Base-by-base conservation (phyloP, 1,140 invertebrate species). In the Camponotus pennsylvanicus region DNA sequence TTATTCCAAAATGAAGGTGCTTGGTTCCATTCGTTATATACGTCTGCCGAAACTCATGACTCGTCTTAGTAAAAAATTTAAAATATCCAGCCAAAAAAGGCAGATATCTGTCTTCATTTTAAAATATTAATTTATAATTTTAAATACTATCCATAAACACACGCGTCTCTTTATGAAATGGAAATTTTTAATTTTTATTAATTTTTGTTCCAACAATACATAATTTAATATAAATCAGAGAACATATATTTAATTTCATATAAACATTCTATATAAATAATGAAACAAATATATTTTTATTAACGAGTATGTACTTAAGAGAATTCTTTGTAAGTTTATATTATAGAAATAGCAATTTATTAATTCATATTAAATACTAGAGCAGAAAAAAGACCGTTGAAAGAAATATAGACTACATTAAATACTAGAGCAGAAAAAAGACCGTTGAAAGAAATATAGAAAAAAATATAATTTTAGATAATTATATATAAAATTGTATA, bases 381-480 rank as follows among this genome's bases (percentile, higher is more conserved):
- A 18, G 18, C n/a, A 8, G 1, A 42, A 63, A 32, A 64, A 42
- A 15, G 7, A 59, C 57, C 21, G 57, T 55, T 75, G 32, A 40
- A 45, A 49, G 18, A 78, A 21, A n/a, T 2, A n/a, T 45, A 13
- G 18, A 27, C n/a, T n/a, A n/a, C n/a, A n/a, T n/a, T n/a, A 45
- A 11, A 49, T 66, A 66, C 45, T 21, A 45, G 7, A 18, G 18
- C n/a, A 8, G 1, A 42, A 63, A 32, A 64, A 42, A 15, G 7
- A 59, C 57, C 21, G 57, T 55, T 75, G 32, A 40, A 45, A 49
- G 18, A 78, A 21, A n/a, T 2, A n/a, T 45, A 13, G 18, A 27
- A 61, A 63, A 7, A n/a, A 57, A 18, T 57, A 18, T 64, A 57
- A 57, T 80, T 80, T 80, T 42, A 70, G 34, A 52, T 42, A 55